Base-by-base conservation (phyloP, 2,113 vertebrate species). In the Cheilinus undulatus region DNA sequence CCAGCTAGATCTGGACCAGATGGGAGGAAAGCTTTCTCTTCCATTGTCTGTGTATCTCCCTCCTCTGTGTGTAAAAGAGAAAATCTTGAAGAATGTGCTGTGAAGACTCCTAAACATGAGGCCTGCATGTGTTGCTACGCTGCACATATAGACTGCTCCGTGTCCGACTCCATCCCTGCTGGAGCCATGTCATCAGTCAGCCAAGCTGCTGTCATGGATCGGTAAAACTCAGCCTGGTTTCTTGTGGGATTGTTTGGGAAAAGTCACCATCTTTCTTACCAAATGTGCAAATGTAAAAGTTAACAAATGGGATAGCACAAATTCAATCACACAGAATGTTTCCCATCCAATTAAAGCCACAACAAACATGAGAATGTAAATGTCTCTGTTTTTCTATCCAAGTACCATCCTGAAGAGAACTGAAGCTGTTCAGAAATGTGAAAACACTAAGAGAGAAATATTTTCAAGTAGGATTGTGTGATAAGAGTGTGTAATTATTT, bases 1-100 rank as follows among this genome's bases (percentile, higher is more conserved):
- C 75, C 78, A 76, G 65, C 76, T 69, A 70, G 69, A 86, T 84
- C 53, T 69, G 64, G 63, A 78, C 73, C 84, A 88, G 83, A 89
- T 88, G 76, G 83, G 59, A 57, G 20, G 40, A 69, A 76, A 38
- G 36, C 19, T 69, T 63, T 52, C 27, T 69, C 46, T 75, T 27
- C 49, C 52, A 61, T 23, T 57, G 20, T 80, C 42, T 50, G 22
- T 74, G 51, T 69, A 32, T 66, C 20, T 12, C 40, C 17, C 40
- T 42, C 14, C 17, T 54, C 24, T 57, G 17, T 22, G 38, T 17
- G 48, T 62, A 66, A 34, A 50, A 56, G 54, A 64, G 45, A 62
- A 49, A 76, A 36, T 43, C 49, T 76, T 50, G 30, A 59, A 53
- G 58, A 82, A 64, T 56, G 59, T 76, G 68, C 59, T 76, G 81